phyloP scores from a whole-genome alignment of 2,113 vertebrate species.

The Channa argus region DNA sequence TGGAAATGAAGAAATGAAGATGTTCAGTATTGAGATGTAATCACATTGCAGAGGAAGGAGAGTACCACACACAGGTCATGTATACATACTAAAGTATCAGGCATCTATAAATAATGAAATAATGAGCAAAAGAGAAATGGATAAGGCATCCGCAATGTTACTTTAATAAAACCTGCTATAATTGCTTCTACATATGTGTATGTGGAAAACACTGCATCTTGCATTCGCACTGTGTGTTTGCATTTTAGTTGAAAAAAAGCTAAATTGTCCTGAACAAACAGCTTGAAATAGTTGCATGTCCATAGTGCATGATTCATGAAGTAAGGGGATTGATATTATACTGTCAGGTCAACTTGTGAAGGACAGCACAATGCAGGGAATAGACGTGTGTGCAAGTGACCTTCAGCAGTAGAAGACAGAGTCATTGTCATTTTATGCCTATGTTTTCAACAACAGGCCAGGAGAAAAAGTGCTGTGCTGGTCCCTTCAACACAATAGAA shows the following conservation, averaged over 20 bases:
- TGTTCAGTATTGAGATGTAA: conserved; percentile 62
- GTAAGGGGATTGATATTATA: conserved; percentile 61
- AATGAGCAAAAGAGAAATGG: conserved; percentile 39
- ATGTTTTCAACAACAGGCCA: conserved; percentile 66
- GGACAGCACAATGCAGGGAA: conserved; percentile 52
- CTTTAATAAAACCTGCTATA: conserved; percentile 43
- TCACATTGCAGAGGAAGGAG: conserved; percentile 53
- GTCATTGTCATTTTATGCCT: conserved; percentile 65
- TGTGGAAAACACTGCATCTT: neutral
- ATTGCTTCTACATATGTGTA: conserved; percentile 8
- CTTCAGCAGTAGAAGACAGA: conserved; percentile 73
- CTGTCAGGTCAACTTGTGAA: conserved; percentile 72
- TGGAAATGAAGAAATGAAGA: conserved; percentile 24
- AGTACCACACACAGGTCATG: conserved; percentile 41
- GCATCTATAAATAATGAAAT: conserved; percentile 38
- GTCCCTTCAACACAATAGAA: conserved; percentile 59
- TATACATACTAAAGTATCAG: conserved; percentile 63
- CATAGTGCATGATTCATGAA: conserved; percentile 74
- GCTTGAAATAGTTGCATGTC: neutral
- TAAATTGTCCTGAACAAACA: conserved; percentile 2
- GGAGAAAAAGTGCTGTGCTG: conserved; percentile 72
- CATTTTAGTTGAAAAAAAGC: neutral
- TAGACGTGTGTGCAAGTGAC: conserved; percentile 71
- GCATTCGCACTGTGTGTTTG: conserved; percentile 2
- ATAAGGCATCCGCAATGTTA: conserved; percentile 34